Base-by-base conservation (phyloP, 2,113 vertebrate genomes). In the Lasiurus cinereus region DNA sequence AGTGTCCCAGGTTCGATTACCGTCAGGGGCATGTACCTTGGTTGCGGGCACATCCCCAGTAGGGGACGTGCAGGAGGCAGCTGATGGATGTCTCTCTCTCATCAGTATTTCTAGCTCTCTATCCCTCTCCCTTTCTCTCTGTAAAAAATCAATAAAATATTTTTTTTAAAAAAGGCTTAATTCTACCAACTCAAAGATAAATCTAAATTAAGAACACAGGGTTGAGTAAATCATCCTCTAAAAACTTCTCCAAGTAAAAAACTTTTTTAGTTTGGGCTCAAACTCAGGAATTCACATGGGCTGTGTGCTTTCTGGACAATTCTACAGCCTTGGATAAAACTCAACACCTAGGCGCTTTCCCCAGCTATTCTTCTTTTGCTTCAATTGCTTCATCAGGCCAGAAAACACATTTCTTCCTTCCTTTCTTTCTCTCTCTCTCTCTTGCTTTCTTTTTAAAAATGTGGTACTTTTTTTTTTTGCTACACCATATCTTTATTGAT, bases 181-280 rank as follows among this genome's bases (percentile, higher is more conserved):
- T 87, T 46, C 19, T 43, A 3, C 19, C 76, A 74, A 62, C n/a
- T 76, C 69, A 77, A 88, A 69, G 31, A 48, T 39, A 21, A 69
- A 92, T n/a, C 48, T 46, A 73, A 87, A 46, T 73, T 36, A 82
- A 67, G 43, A 91, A 87, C 39, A 33, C 22, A 52, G 80, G 74
- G 36, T 31, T 39, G 33, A 46, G 43, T 85, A 62, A 90, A 36
- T 46, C 11, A 31, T 69, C 50, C 39, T 76, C 48, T 50, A 8
- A 82, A 39, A 64, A 87, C 27, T 46, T 4, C 36, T 67, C 29
- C 29, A 67, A 27, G 59, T 31, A 18, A 77, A 67, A 21, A 94
- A 19, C 72, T 18, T 83, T 9, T 31, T 77, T 77, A 13, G 36
- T 77, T 76, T 70, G 39, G 31, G 50, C 50, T 18, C 18, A 24